phyloP scores from a whole-genome alignment of 1,140 invertebrate genomes.

The Orius laevigatus region DNA sequence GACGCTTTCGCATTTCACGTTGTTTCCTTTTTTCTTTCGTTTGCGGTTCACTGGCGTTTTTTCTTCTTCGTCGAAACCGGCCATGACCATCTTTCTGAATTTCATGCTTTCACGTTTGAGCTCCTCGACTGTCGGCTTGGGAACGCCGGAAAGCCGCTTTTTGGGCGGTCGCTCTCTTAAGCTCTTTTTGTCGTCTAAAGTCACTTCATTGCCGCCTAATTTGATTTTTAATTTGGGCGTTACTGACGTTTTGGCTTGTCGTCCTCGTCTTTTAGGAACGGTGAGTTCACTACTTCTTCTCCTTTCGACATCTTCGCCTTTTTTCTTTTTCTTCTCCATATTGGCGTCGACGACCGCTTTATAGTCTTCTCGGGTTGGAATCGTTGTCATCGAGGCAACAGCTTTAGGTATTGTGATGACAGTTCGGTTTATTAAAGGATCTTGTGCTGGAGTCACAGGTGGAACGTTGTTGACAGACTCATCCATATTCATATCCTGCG shows the following conservation, averaged over 20 bases:
- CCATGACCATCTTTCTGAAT: conserved; percentile 64
- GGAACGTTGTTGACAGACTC: conserved; percentile 25
- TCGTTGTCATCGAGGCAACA: conserved; percentile 67
- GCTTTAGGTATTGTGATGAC: conserved; percentile 73
- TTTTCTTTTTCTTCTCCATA: conserved; percentile 46
- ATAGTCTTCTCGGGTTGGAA: conserved; percentile 69
- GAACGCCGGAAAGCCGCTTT: conserved; percentile 46
- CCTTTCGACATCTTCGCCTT: conserved; percentile 29
- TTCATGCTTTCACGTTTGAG: conserved; percentile 73
- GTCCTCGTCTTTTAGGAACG: conserved; percentile 18
- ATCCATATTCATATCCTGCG: conserved; percentile 71
- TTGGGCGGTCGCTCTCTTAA: conserved; percentile 56
- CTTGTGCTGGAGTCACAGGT: conserved; percentile 28
- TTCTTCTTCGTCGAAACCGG: conserved; percentile 55
- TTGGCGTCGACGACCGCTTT: conserved; percentile 44
- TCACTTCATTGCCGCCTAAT: conserved; percentile 33
- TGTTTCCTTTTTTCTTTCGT: conserved; percentile 14
- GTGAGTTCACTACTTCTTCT: conserved; percentile 4
- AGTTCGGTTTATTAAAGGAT: conserved; percentile 46
- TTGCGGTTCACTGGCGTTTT: conserved; percentile 28
- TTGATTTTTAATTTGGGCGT: conserved; percentile 72
- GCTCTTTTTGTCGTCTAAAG: conserved; percentile 31
- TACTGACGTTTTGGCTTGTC: conserved; percentile 18
- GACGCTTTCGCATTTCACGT: conserved; percentile 18
- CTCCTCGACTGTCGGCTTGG: conserved; percentile 53